Evolutionary conservation across 2,113 vertebrate species (phyloP).

Genomic region (Fregetta grallaria): DNA sequence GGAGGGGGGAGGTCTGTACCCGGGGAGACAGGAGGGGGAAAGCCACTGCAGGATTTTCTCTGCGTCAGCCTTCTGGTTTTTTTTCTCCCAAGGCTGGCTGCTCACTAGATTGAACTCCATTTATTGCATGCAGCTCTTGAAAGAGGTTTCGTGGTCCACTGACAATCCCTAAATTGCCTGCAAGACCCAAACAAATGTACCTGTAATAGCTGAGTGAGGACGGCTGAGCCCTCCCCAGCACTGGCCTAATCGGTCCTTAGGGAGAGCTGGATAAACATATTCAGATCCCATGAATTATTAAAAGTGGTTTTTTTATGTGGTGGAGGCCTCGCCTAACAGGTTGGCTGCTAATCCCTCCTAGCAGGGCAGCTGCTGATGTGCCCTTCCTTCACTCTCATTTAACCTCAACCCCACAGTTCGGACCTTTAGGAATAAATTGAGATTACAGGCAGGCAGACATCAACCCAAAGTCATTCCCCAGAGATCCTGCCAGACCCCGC

Average conservation of each 20-base stretch:
- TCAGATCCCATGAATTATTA: conserved; percentile 49
- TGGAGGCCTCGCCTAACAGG: not conserved
- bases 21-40: not conserved
- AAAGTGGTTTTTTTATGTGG: not conserved
- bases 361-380: not conserved
- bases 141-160: conserved; percentile 32
- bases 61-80: not conserved
- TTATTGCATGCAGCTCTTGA: conserved; percentile 35
- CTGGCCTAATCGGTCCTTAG: conserved; percentile 14
- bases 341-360: not conserved
- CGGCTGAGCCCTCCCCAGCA: conserved; percentile 16
- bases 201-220: conserved; percentile 42
- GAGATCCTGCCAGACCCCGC: not conserved
- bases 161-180: conserved; percentile 47
- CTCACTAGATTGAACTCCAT: conserved; percentile 47
- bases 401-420: not conserved
- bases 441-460: not conserved
- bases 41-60: not conserved
- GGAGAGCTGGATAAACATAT: conserved; percentile 47
- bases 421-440: not conserved
- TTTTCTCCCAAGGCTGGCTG: conserved; percentile 31
- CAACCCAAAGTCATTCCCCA: not conserved
- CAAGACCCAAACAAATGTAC: conserved; percentile 63
- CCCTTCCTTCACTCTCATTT: not conserved
- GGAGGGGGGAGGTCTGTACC: not conserved